Conservation (phyloP, 2,113 vertebrate species). For the Mellivora capensis region DNA sequence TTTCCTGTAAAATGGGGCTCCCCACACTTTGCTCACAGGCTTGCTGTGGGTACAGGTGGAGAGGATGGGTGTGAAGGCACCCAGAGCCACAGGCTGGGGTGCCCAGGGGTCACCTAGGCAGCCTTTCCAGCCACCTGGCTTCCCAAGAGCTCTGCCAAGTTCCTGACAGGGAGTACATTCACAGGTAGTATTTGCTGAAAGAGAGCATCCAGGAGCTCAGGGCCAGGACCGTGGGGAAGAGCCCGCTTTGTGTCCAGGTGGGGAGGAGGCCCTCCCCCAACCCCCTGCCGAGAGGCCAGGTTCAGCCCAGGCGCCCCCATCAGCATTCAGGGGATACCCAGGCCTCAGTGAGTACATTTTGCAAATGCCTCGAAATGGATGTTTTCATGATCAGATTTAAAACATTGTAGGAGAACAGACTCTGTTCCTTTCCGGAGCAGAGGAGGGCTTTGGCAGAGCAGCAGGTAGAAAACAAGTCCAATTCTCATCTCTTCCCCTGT, state of each 20-base stretch:
- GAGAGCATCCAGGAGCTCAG: background rate
- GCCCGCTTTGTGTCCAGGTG: background rate
- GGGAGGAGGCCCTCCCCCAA: background rate
- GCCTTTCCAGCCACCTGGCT: too few species aligned
- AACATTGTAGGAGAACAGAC: background rate
- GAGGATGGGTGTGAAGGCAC: accelerated
- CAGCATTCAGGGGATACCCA: background rate
- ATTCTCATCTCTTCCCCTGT: accelerated
- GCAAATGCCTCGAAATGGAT: background rate
- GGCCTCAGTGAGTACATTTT: background rate
- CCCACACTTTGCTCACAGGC: background rate
- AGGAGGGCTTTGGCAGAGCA: background rate
- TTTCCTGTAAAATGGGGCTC: background rate
- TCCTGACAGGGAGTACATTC: too few species aligned
- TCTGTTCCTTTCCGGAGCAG: background rate
- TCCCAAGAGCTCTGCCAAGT: too few species aligned
- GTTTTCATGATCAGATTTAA: background rate
- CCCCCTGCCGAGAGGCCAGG: background rate
- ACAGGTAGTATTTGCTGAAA: background rate
- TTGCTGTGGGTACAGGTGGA: background rate
- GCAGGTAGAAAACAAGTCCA: background rate
- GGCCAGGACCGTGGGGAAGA: background rate
- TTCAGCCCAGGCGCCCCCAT: background rate
- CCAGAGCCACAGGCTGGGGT: background rate
- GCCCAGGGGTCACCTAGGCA: too few species aligned